Evolutionary conservation across 2,113 vertebrate species (phyloP), one percentile per base, ranked within the genome.

Genomic region (Ammodytes dubius): DNA sequence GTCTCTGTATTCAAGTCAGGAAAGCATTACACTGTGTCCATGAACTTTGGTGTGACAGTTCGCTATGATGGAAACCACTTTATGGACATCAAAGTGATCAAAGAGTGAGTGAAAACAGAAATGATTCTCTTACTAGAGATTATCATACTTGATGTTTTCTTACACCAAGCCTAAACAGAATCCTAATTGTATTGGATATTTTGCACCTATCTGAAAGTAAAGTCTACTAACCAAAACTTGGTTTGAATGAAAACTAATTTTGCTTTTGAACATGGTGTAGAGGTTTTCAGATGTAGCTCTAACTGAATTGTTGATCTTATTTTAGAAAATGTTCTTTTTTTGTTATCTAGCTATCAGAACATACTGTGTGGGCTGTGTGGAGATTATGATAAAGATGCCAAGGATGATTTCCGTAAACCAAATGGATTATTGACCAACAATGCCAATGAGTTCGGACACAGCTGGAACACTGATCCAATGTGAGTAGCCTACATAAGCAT

Each of bases 21-120:
- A 40, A 92, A 79, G 47, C 81, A 85, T 67, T 91, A 91, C 81
- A 91, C 87, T 6, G 89, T 93, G 54, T 65, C 76, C n/a, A 87
- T 92, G 82, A 46, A 78, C 53, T 95, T 95, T 88, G 94, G 94
- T 10, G 90, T 95, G 65, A 94, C 89, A 6, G 95, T 95, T 73
- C 92, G 95, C 52, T 95, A 96, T 8, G 95, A 96, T 52, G 95
- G 95, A 76, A 94, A 94, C 76, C 94, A 96, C 59, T 92, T 77
- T 58, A 91, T 94, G 90, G 94, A 95, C 63, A 90, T 96, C 70
- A 94, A 94, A 92, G 89, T 96, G 7, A 92, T 88, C 63, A 94
- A 94, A 86, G 93, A 95, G 95, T 96, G 65, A 94, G 94, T 93
- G 11, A n/a, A 72, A 27, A 53, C 47, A 15, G 27, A 19, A n/a